Evolutionary conservation across 2,888 invertebrate genomes (phyloP).

Genomic region (Nephrotoma guestfalica): DNA sequence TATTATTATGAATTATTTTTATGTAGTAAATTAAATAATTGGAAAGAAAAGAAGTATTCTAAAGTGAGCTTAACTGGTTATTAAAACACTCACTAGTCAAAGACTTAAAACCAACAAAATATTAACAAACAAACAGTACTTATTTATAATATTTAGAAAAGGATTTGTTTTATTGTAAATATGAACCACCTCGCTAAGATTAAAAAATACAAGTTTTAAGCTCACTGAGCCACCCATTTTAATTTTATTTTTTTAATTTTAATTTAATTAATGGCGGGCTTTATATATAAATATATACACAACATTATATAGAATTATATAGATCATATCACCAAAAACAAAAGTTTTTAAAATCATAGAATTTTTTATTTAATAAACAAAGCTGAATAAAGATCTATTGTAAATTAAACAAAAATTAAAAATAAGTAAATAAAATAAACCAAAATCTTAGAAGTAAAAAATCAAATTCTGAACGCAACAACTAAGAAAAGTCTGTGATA

Average conservation of each 20-base stretch:
- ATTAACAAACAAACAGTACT: background rate
- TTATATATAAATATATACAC: background rate
- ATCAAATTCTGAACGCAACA: constrained; percentile 6
- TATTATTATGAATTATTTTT: background rate
- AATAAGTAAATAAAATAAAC: background rate
- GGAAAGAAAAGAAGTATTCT: background rate
- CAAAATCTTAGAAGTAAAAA: background rate
- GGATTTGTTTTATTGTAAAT: background rate
- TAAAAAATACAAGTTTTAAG: background rate
- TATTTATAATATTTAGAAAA: background rate
- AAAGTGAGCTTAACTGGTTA: background rate
- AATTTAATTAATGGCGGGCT: background rate
- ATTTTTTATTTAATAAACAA: constrained; percentile 1
- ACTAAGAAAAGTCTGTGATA: constrained; percentile 18
- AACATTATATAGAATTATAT: background rate
- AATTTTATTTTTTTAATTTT: background rate
- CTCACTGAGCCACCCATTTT: background rate
- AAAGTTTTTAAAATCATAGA: constrained; percentile 1
- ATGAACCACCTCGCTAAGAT: background rate
- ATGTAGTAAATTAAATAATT: background rate
- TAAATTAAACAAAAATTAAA: background rate
- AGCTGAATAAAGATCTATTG: background rate
- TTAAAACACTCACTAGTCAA: background rate
- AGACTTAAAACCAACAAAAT: background rate
- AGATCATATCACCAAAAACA: background rate